These are phyloP conservation scores for Hucho hucho DNA, from an alignment of 2,113 vertebrate species.

Conservation along the genomic window DNA sequence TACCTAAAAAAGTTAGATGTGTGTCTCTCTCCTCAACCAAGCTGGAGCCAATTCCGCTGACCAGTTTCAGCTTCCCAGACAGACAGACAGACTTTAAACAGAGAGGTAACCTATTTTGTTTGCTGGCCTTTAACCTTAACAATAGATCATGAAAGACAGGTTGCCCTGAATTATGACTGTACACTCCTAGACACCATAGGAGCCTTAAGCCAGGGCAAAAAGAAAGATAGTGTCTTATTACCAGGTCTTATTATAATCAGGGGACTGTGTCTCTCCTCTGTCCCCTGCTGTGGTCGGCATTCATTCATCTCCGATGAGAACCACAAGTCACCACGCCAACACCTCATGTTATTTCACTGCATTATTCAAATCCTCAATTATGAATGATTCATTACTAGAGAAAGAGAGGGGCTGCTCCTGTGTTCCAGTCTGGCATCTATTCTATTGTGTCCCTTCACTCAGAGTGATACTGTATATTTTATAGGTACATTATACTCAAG, in stretches of 20 bases:
- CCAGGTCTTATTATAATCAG: background rate
- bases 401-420: conserved; percentile 21
- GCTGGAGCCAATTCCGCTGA: background rate
- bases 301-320: conserved; percentile 15
- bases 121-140: background rate
- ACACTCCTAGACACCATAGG: too few relatives aligned
- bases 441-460: conserved; percentile 26
- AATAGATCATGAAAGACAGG: background rate
- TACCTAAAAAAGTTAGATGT: too few relatives aligned
- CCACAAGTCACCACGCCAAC: conserved; percentile 35
- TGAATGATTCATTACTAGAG: conserved; percentile 65
- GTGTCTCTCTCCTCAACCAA: too few relatives aligned
- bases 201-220: too few relatives aligned
- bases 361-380: conserved; percentile 67
- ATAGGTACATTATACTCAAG: conserved; percentile 30
- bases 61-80: background rate
- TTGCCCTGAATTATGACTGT: too few relatives aligned
- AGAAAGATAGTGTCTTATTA: background rate
- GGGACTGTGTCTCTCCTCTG: background rate
- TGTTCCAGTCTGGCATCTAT: conserved; percentile 9
- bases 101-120: background rate
- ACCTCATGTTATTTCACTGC: conserved; percentile 67
- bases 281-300: conserved; percentile 17
- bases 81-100: background rate
- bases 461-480: conserved; percentile 44